Base-by-base conservation (phyloP, 2,888 invertebrate species). In the Epirrhoe alternata region DNA sequence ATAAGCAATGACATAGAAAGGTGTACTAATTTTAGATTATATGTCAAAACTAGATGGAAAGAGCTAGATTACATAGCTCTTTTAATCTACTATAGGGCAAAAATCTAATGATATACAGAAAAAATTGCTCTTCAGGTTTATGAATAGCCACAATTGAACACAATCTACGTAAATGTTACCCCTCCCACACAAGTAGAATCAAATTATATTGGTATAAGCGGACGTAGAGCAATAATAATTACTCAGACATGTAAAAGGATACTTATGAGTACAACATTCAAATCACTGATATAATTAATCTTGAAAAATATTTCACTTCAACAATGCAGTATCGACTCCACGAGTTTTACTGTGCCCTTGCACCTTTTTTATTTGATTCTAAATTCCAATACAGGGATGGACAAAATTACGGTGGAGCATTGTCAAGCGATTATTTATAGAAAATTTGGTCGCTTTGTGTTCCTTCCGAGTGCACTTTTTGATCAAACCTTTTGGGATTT, bases 351-450 rank as follows among this genome's bases (percentile, higher is more conserved):
- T 85, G 78, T 84, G 77, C 86, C 71, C 66, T 73, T 77, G 66
- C 74, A 73, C 75, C 73, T 90, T 91, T 90, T 91, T 92, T 90
- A 88, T 85, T 85, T 80, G 85, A 89, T 90, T 89, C 88, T 88
- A 86, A 90, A 89, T 90, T 89, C 88, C 88, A 86, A 90, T 88
- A 88, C 83, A 87, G 86, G 89, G 89, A 87, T 86, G 90, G 89
- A 90, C 91, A 88, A 91, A 91, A 90, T 91, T 90, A 90, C 92
- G 81, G 78, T 78, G 79, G 80, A 77, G 85, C 84, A 89, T 92
- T 92, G 92, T 92, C 82, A 87, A 82, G 82, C 88, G 90, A 91
- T 91, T 92, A 92, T 92, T 92, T 92, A 90, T 92, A 92, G 90
- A 92, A 90, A 90, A 90, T 89, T 92, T 88, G 85, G 87, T 80